A percentile compares a stretch with the other conserved stretches of the same genome.
Evolutionary conservation across 1,140 invertebrate species (phyloP).

Genomic region (Ephestia elutella): DNA sequence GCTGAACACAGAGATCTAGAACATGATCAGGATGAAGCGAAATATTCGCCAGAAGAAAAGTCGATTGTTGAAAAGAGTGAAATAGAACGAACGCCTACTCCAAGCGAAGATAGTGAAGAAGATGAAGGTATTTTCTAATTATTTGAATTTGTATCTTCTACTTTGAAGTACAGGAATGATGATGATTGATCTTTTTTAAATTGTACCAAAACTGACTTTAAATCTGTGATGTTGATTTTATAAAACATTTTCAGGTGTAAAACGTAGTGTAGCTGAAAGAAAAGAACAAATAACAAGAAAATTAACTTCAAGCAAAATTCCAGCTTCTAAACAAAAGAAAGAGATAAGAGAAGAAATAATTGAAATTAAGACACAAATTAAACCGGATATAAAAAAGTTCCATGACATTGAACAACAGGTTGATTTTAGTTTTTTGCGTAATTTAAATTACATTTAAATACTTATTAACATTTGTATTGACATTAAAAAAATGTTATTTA

Average conservation of each 20-base stretch:
- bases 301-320: slow-evolving; percentile 78
- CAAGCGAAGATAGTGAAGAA: slow-evolving; percentile 78
- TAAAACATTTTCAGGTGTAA: no score
- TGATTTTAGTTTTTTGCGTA: background rate
- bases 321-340: slow-evolving; percentile 79
- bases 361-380: slow-evolving; percentile 80
- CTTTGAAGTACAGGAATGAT: no score
- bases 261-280: slow-evolving; percentile 80
- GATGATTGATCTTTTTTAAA: no score
- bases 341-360: slow-evolving; percentile 81
- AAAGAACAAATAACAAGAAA: slow-evolving; percentile 82
- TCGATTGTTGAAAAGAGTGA: slow-evolving; percentile 75
- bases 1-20: slow-evolving; percentile 56
- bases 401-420: slow-evolving; percentile 69
- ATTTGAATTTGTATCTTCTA: no score
- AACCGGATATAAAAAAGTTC: slow-evolving; percentile 72
- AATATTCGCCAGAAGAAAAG: slow-evolving; percentile 84
- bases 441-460: no score
- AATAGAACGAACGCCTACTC: slow-evolving; percentile 68
- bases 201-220: no score
- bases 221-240: no score
- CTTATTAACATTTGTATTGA: no score
- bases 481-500: slow-evolving; percentile 11
- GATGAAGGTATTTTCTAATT: slow-evolving; percentile 63
- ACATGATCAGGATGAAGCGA: slow-evolving; percentile 78